Evolutionary conservation across 2,113 vertebrate genomes (phyloP), one percentile per base, ranked within the genome.

Genomic region (Aptenodytes patagonicus): DNA sequence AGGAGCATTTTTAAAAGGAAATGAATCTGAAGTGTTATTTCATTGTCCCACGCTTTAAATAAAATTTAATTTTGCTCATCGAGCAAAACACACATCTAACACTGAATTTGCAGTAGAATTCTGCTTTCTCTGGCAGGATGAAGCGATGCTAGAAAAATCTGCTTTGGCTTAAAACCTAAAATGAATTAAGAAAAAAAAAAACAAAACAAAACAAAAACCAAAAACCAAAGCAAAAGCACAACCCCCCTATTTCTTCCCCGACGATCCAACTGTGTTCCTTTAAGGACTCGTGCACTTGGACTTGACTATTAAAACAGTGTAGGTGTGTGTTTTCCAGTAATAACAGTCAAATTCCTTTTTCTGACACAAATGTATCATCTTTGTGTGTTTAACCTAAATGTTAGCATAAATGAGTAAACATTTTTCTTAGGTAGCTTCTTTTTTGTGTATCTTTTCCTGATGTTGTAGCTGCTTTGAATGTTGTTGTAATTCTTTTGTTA

Each of bases 51-150:
- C 0, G 3, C 90, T n/a, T 96, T 96, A 94, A 97, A 97, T 92
- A 93, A 96, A 92, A 95, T 72, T 55, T 86, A 84, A 78, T 93
- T 95, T 71, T 86, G 60, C 47, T 91, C 55, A 83, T 66, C 71
- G 32, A 89, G 72, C 71, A 68, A 62, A 86, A n/a, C 31, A 54
- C 46, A 7, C 9, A 2, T 83, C 54, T 83, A 32, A 78, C 78
- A 68, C 0, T 61, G 86, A 89, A 64, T 32, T 68, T 89, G 47
- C 52, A 76, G 47, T 29, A 80, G 64, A 89, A 29, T 52, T 82
- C 57, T 49, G 34, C 76, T 87, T 93, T 93, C 29, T 86, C 64
- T 49, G 54, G 26, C 2, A 18, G 52, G 31, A 18, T 57, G n/a
- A 71, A 82, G 29, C 0, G 0, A 19, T 44, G 51, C 36, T 72